phyloP scores from a whole-genome alignment of 2,888 invertebrate species.

The Trisateles emortualis region DNA sequence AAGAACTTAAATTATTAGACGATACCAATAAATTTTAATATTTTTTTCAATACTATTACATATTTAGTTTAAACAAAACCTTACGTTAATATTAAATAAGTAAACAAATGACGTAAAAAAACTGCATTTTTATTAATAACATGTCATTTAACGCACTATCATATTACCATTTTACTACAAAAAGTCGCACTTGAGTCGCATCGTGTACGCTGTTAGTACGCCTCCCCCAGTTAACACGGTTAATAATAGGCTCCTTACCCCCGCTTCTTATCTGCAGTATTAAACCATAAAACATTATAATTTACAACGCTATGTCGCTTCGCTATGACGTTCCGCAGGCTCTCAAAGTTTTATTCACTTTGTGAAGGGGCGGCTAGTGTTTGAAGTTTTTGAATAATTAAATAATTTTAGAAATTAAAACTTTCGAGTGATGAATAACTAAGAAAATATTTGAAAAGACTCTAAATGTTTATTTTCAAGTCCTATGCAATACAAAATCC shows the following conservation, averaged over 20 bases:
- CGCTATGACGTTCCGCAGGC: slow-evolving; percentile 75
- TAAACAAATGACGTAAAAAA: too few relatives aligned
- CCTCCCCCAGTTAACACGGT: slow-evolving; percentile 74
- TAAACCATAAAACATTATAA: slow-evolving; percentile 87
- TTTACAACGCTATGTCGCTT: slow-evolving; percentile 80
- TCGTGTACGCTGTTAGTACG: slow-evolving; percentile 31
- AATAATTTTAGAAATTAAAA: not conserved
- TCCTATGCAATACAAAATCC: too few relatives aligned
- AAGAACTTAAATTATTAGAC: too few relatives aligned
- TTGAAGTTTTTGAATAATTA: not conserved
- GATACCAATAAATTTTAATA: too few relatives aligned
- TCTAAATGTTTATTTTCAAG: too few relatives aligned
- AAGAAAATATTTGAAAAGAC: too few relatives aligned
- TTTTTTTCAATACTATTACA: too few relatives aligned
- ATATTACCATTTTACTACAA: slow-evolving; percentile 23
- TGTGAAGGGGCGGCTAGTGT: not conserved
- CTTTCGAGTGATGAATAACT: too few relatives aligned
- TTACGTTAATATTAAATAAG: too few relatives aligned
- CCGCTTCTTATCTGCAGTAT: slow-evolving; percentile 84
- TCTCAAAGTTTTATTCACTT: slow-evolving; percentile 66
- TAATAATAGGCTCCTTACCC: slow-evolving; percentile 84
- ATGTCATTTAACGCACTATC: not conserved
- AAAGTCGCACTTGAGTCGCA: slow-evolving; percentile 46
- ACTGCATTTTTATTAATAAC: too few relatives aligned
- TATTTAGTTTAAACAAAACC: too few relatives aligned